Percentiles rank a stretch among this genome's conserved stretches.
Evolutionary conservation across 2,797 vertebrate genomes (phyloP).

Genomic region (Sebastes aleutianus): DNA sequence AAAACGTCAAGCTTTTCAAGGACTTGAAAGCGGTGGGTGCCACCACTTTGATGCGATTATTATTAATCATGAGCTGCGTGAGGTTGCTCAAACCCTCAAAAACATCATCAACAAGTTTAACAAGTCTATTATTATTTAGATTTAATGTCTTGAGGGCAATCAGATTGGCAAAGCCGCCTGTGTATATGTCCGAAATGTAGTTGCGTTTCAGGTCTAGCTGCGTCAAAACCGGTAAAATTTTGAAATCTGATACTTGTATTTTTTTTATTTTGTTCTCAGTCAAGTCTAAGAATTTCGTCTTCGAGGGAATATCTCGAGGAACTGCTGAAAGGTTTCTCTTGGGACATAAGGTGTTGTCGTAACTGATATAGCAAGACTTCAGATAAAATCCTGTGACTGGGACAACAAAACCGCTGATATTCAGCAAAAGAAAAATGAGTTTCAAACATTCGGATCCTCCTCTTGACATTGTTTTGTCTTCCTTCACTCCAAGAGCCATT

Average conservation of each 20-base stretch:
- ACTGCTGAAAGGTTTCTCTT: slow-evolving; percentile 12
- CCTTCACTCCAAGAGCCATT: slow-evolving; percentile 12
- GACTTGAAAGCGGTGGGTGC: slow-evolving; percentile 50
- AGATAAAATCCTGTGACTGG: slow-evolving; percentile 60
- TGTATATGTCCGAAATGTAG: slow-evolving; percentile 37
- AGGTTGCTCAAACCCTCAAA: slow-evolving; percentile 74
- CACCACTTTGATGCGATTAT: slow-evolving; percentile 58
- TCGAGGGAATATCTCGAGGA: slow-evolving; percentile 68
- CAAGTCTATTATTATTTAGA: slow-evolving; percentile 69
- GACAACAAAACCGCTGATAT: not conserved
- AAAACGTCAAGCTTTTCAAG: slow-evolving; percentile 48
- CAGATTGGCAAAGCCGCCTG: slow-evolving; percentile 54
- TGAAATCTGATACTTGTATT: slow-evolving; percentile 63
- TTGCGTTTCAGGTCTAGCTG: slow-evolving; percentile 62
- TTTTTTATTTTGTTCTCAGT: slow-evolving; percentile 62
- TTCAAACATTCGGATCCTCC: not conserved
- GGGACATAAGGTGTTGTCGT: slow-evolving; percentile 41
- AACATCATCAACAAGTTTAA: slow-evolving; percentile 26
- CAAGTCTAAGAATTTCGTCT: slow-evolving; percentile 60
- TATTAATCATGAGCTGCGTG: slow-evolving; percentile 44
- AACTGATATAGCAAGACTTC: slow-evolving; percentile 56
- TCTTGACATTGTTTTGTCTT: not conserved
- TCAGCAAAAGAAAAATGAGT: slow-evolving; percentile 26
- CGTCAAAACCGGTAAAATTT: slow-evolving; percentile 29
- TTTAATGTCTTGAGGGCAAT: slow-evolving; percentile 59